Percentiles rank a stretch among this genome's conserved stretches.
Conservation (phyloP, 2,113 vertebrate genomes). For the Centropus unirufus region DNA sequence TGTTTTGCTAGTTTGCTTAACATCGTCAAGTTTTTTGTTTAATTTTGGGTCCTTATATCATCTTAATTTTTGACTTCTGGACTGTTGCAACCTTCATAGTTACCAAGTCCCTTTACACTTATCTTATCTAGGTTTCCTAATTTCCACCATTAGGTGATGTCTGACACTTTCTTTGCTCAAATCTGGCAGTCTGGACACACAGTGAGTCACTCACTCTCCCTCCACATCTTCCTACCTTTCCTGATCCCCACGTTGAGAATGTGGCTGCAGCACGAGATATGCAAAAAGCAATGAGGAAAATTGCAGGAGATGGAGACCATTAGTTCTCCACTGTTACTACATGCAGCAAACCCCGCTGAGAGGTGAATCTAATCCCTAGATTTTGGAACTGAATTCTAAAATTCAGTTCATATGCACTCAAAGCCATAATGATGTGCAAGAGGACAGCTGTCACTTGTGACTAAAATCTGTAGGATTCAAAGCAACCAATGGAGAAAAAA, state of each 20-base stretch:
- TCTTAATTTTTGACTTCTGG: background rate
- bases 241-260: background rate
- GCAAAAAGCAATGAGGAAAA: background rate
- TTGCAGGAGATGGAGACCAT: background rate
- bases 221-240: constrained; percentile 32
- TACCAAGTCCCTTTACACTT: constrained; percentile 51
- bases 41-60: background rate
- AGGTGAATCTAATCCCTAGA: background rate
- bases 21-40: background rate
- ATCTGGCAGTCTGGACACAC: constrained; percentile 62
- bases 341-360: background rate
- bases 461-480: background rate
- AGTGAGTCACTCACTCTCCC: constrained; percentile 59
- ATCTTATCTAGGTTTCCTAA: constrained; percentile 75
- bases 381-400: background rate
- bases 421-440: background rate
- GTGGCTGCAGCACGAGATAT: constrained; percentile 4
- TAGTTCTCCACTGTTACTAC: background rate
- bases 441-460: background rate
- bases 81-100: background rate
- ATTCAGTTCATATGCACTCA: background rate
- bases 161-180: constrained; percentile 67
- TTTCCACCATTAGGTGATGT: constrained; percentile 79
- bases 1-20: background rate
- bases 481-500: background rate